These are phyloP conservation scores for Ia io DNA, from an alignment of 2,113 vertebrate genomes.

Conservation along the genomic window DNA sequence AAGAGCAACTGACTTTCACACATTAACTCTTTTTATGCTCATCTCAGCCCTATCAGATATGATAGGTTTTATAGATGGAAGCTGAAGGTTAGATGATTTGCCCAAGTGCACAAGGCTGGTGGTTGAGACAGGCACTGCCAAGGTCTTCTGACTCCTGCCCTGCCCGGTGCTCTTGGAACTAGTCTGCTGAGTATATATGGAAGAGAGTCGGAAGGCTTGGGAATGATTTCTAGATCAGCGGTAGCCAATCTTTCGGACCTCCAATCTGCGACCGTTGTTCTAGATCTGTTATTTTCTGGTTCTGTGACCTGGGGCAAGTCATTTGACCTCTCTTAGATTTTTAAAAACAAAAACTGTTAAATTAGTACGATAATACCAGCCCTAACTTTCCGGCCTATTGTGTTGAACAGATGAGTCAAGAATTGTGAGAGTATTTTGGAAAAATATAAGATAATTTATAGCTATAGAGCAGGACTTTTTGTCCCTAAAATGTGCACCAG, in stretches of 20 bases:
- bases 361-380: neutral
- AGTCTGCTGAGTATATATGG: neutral
- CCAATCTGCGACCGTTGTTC: neutral
- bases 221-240: neutral
- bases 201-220: neutral
- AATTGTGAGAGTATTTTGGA: neutral
- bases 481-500: neutral
- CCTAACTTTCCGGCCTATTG: neutral
- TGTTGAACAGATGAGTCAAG: neutral
- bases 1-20: neutral
- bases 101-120: neutral
- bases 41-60: neutral
- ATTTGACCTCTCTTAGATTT: slow-evolving; percentile 21
- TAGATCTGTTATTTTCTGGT: slow-evolving; percentile 17
- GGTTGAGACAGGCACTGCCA: neutral
- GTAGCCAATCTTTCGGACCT: too few relatives aligned
- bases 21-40: neutral
- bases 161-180: neutral
- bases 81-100: neutral
- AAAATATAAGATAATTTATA: neutral
- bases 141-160: neutral
- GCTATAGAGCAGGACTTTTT: neutral
- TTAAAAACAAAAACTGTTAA: neutral
- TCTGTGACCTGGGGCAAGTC: slow-evolving; percentile 5
- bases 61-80: neutral